Evolutionary conservation across 2,113 vertebrate species (phyloP).

Genomic region (Taxidea taxus): DNA sequence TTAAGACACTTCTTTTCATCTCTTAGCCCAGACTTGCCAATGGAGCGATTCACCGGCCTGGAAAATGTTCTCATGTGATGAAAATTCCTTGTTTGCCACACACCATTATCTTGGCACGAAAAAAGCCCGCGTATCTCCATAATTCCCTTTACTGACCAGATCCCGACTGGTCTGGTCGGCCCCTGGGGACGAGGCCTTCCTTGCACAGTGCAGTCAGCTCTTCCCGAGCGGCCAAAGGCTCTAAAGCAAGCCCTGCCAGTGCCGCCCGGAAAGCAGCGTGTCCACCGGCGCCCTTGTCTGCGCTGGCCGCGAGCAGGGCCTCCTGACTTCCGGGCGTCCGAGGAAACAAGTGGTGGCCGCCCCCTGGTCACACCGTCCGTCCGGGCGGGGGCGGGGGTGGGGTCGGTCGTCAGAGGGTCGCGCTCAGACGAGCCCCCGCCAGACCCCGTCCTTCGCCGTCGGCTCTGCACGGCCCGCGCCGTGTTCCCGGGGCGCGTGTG

Average conservation of each 20-base stretch:
- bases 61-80: neutral
- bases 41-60: neutral
- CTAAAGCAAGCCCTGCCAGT: neutral
- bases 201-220: neutral
- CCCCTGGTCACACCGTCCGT: neutral
- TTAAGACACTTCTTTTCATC: neutral
- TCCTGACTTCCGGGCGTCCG: neutral
- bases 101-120: neutral
- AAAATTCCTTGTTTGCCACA: neutral
- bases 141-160: neutral
- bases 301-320: accelerated
- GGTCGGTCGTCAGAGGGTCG: neutral
- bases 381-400: neutral
- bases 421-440: accelerated
- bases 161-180: neutral
- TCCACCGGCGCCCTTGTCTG: neutral
- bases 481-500: neutral
- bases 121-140: neutral
- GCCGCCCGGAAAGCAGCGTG: neutral
- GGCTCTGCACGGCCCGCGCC: neutral
- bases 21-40: neutral
- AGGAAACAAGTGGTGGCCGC: accelerated
- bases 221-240: no score
- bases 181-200: neutral
- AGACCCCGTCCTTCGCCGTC: accelerated